Base-by-base conservation (phyloP, 2,113 vertebrate species). In the Plestiodon gilberti region DNA sequence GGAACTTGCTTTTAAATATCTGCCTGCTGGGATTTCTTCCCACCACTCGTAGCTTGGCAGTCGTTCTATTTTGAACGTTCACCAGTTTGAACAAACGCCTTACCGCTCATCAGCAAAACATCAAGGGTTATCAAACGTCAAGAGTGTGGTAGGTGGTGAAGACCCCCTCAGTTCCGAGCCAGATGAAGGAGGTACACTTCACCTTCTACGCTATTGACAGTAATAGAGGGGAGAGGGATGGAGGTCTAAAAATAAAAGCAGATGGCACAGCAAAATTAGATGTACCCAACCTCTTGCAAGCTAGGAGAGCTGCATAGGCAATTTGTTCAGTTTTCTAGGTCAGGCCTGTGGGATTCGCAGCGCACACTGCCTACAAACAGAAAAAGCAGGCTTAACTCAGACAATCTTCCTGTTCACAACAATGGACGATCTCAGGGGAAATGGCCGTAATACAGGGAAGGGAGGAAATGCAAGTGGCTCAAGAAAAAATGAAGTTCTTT, bases 61-160 rank as follows among this genome's bases (percentile, higher is more conserved):
- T 81, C 67, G 17, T 75, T 82, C 85, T 64, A 11, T 5, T 88
- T 90, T 59, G 90, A 87, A 86, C 33, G 86, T 69, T 92, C 23
- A 18, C 4, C 61, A 20, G 40, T 91, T 89, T 38, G 2, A 70
- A 88, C 43, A 90, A 88, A 86, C 1, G 11, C 15, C 69, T 78
- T 91, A 79, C 33, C 38, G 89, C 88, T 86, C 69, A 84, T 87
- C 67, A 84, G 40, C 82, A 89, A 83, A 4, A 59, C 30, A 67
- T 83, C 77, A 76, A 86, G 38, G 65, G 28, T 74, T 93, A 94
- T 64, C 82, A 90, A 83, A 88, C 65, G 65, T 84, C 87, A 90
- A 88, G 82, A 55, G 6, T 74, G 59, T 52, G 0, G 76, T 88
- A 92, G 90, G 87, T 83, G 75, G 87, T 65, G 14, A 77, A 91